A percentile compares a stretch with the other conserved stretches of the same genome.
Conservation (phyloP, 2,797 vertebrate genomes). For the Podargus strigoides region DNA sequence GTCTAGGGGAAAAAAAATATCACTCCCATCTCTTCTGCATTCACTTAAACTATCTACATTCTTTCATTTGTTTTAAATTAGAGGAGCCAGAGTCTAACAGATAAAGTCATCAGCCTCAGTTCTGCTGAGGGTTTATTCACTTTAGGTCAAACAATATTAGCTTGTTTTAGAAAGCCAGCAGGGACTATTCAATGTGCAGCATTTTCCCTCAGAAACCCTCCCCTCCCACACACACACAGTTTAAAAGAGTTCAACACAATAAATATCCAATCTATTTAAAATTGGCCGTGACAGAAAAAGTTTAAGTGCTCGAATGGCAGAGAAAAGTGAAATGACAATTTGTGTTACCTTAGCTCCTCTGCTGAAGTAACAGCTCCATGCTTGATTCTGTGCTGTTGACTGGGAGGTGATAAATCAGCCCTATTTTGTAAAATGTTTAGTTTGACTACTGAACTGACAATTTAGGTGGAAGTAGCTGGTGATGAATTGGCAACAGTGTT, state of each 20-base stretch:
- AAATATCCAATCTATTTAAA: slow-evolving; percentile 29
- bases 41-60: slow-evolving; percentile 16
- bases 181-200: slow-evolving; percentile 27
- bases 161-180: slow-evolving; percentile 47
- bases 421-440: slow-evolving; percentile 15
- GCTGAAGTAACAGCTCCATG: not conserved
- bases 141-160: slow-evolving; percentile 55
- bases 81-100: slow-evolving; percentile 30
- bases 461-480: slow-evolving; percentile 7
- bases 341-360: not conserved
- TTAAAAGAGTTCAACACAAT: slow-evolving; percentile 34
- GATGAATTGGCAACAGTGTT: not conserved
- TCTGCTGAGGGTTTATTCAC: slow-evolving; percentile 41
- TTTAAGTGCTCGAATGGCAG: not conserved
- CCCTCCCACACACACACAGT: not conserved
- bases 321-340: not conserved
- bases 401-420: slow-evolving; percentile 13
- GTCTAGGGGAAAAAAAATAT: not conserved
- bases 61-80: slow-evolving; percentile 63
- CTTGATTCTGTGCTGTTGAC: not conserved
- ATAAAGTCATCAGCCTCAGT: slow-evolving; percentile 51
- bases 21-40: not conserved
- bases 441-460: slow-evolving; percentile 6
- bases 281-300: not conserved
- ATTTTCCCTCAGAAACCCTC: slow-evolving; percentile 45